Base-by-base conservation (phyloP, 2,797 vertebrate genomes). In the Caiman crocodilus region DNA sequence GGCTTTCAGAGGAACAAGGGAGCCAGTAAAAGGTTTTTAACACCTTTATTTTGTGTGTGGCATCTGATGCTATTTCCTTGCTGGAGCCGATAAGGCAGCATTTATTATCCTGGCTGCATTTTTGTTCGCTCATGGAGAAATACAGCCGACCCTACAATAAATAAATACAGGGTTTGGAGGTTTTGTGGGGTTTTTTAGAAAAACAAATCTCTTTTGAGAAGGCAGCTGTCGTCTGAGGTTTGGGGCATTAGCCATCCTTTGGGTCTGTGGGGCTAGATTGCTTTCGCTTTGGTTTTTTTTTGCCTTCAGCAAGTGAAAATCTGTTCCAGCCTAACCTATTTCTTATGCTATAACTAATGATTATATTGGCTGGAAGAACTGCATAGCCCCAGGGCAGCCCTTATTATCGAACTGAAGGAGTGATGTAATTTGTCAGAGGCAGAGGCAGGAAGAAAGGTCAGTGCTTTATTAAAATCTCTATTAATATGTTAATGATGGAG, bases 81-180 rank as follows among this genome's bases (percentile, higher is more conserved):
- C 71, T 84, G 82, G 91, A 79, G 61, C 50, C 79, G 76, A 4
- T 8, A 7, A 32, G 82, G 85, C 61, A 16, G 85, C 61, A 16
- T 60, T 82, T 60, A 4, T 90, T 94, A 81, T 67, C 93, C 87
- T 84, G 26, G 89, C 84, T 77, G 94, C 69, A 84, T 21, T 82
- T 85, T 76, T 12, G 69, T 26, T 58, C 71, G 77, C 23, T 20
- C 16, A 2, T 1, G 85, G 81, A 42, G 42, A 57, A 85, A 77
- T 16, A 28, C 81, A 92, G 61, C 9, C 55, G 59, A 30, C 5
- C n/a, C 2, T 65, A 61, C 1, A 56, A 60, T 16, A 69, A 85
- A 85, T 35, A 85, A 86, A 73, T 32, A 20, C 2, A 10, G 74
- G 61, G 10, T 9, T 50, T 50, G 42, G 42, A 10, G 42, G 42